Percentiles rank a stretch among this genome's conserved stretches.
These are phyloP conservation scores for Lepidochitona cinerea DNA, from an alignment of 2,888 invertebrate species.

Conservation along the genomic window DNA sequence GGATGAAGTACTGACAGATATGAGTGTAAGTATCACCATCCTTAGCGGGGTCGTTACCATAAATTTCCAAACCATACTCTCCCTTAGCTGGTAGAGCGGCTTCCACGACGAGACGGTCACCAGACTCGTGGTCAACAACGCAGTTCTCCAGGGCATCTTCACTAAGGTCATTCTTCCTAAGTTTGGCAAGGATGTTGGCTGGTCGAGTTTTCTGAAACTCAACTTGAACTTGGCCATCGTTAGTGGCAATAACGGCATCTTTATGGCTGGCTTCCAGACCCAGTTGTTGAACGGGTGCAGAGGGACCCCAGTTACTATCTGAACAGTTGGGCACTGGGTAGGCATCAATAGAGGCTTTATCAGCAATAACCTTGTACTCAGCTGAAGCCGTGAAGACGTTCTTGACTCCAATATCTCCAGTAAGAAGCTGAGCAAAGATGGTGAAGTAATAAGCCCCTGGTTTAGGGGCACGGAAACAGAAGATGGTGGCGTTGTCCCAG, in stretches of 20 bases:
- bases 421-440: slow-evolving; percentile 67
- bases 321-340: slow-evolving; percentile 67
- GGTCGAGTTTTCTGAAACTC: slow-evolving; percentile 85
- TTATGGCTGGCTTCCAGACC: slow-evolving; percentile 64
- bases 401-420: slow-evolving; percentile 66
- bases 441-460: slow-evolving; percentile 68
- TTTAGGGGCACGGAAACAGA: slow-evolving; percentile 64
- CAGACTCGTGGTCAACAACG: slow-evolving; percentile 60
- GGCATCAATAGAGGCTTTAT: slow-evolving; percentile 60
- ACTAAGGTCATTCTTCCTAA: slow-evolving; percentile 64
- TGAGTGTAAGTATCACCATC: slow-evolving; percentile 69
- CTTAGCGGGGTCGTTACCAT: slow-evolving; percentile 69
- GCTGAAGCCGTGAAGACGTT: slow-evolving; percentile 70
- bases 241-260: slow-evolving; percentile 52
- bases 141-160: slow-evolving; percentile 65
- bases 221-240: slow-evolving; percentile 58
- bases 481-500: slow-evolving; percentile 60
- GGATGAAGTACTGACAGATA: slow-evolving; percentile 65
- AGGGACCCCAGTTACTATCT: slow-evolving; percentile 71
- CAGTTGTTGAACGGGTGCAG: slow-evolving; percentile 66
- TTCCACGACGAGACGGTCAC: slow-evolving; percentile 55
- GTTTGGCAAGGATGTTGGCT: slow-evolving; percentile 74
- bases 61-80: slow-evolving; percentile 70
- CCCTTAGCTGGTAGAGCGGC: slow-evolving; percentile 63
- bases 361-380: slow-evolving; percentile 69